Evolutionary conservation across 1,140 invertebrate species (phyloP), one percentile per base, ranked within the genome.

Genomic region (Geopemphigus sp.): DNA sequence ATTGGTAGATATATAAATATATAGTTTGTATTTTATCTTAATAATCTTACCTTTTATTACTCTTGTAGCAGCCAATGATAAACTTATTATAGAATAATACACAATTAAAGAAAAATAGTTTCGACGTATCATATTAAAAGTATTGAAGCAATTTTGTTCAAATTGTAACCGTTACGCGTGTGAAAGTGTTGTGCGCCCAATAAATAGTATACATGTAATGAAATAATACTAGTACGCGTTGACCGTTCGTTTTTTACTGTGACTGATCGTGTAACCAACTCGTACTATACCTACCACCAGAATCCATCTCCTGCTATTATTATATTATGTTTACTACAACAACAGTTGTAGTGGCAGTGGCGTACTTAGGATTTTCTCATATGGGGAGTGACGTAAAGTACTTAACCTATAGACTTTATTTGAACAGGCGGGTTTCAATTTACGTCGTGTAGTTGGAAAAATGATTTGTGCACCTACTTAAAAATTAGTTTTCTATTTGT

Each of bases 211-310:
- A 64, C 19, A 26, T 66, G 24, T 22, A 66, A 22, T 12, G 11
- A 45, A 68, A 24, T 17, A 50, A 29, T 24, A 54, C 50, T 29
- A 14, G 32, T 50, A 1, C 74, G 15, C 57, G 32, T 47, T 78
- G 74, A 17, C 74, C 57, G 57, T 78, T 61, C 39, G 57, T 59
- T 63, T 78, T 78, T 78, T 78, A 78, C 74, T 76, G 73, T n/a
- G 32, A 39, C 73, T 26, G 39, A 47, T 63, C 32, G 32, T 22
- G 54, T 47, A 68, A 68, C 66, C 22, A 22, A 22, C 72, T 45
- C n/a, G 22, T n/a, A 29, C 32, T 14, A 50, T 54, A 26, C 17
- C 22, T 26, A 53, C 11, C 68, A 32, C 47, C 26, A 72, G 47
- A 53, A 32, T 54, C 24, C 24, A 17, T 54, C 68, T 72, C 47